Evolutionary conservation across 2,888 invertebrate species (phyloP), one percentile per base, ranked within the genome.

Genomic region (Drosophila pseudotalamancana): DNA sequence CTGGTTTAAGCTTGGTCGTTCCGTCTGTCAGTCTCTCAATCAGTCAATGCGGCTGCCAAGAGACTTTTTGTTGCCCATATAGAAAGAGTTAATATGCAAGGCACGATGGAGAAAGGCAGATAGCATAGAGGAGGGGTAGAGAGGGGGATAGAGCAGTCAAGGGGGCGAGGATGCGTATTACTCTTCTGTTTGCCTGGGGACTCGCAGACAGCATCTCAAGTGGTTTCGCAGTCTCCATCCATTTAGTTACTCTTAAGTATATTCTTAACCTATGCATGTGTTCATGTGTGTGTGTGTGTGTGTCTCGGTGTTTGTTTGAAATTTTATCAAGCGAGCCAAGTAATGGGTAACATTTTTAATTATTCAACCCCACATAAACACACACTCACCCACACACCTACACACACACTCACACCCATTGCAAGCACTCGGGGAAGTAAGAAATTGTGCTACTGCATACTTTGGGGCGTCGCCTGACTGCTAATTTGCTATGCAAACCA

Each of bases 311-410:
- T 57, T 60, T 69, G 83, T 74, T 79, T 77, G 77, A 88, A 87
- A 87, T 82, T 72, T 80, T 80, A 82, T 75, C 77, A 83, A 85
- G 88, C 79, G 71, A 51, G 63, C 72, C 78, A 82, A 87, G 89
- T 85, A 85, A 87, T 85, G 87, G 74, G 71, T 78, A 71, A 77
- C 73, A 85, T 85, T 85, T 85, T 82, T 85, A 85, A 89, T 89
- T 89, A 89, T 85, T 70, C 75, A 74, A 69, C 64, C 63, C 32
- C 42, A 46, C 43, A 18, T 34, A 37, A 46, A 51, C 40, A 39
- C 29, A 21, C 32, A n/a, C 32, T 31, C 6, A 25, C 40, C 23
- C 29, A 16, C 49, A 12, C 21, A 1, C 19, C 19, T n/a, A 18
- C 27, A 34, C 37, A 11, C 8, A 6, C 34, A 8, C 51, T 12